These are phyloP conservation scores for Enteromius afrohamiltoni DNA, from an alignment of 2,797 vertebrate genomes.

Conservation along the genomic window DNA sequence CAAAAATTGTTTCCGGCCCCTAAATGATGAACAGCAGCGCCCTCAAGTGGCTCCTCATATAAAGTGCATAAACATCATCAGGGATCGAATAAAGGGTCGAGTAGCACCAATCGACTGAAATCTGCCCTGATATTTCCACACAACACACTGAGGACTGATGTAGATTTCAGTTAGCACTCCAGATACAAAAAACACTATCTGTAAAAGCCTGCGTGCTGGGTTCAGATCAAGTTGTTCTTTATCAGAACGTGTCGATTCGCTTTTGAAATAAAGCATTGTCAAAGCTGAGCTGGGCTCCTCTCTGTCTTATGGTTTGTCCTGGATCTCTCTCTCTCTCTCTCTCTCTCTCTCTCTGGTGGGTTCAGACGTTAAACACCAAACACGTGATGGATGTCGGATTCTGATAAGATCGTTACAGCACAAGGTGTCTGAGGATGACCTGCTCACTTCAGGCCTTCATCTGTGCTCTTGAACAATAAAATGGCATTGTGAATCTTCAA, in stretches of 20 bases:
- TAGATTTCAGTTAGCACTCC: constrained; percentile 16
- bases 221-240: constrained; percentile 22
- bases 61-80: constrained; percentile 57
- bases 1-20: constrained; percentile 9
- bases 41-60: constrained; percentile 43
- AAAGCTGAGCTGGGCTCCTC: constrained; percentile 28
- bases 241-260: constrained; percentile 14
- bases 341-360: constrained; percentile 73
- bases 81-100: constrained; percentile 29
- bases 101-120: constrained; percentile 54
- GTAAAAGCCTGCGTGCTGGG: constrained; percentile 6
- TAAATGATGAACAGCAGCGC: constrained; percentile 4
- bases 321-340: constrained; percentile 61
- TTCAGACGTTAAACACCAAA: constrained; percentile 72
- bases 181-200: constrained; percentile 5
- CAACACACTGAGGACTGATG: constrained; percentile 19
- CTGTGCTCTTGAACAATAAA: constrained; percentile 95
- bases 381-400: constrained; percentile 69
- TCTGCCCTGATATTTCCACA: constrained; percentile 29
- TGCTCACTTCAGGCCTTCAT: constrained; percentile 91
- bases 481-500: constrained; percentile 99
- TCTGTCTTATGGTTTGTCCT: neutral
- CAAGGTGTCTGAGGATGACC: constrained; percentile 52
- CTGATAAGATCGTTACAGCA: constrained; percentile 74
- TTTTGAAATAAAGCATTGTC: constrained; percentile 32